Percentiles rank a stretch among this genome's conserved stretches.
phyloP scores from a whole-genome alignment of 2,797 vertebrate genomes.

The Pogonophryne albipinna region DNA sequence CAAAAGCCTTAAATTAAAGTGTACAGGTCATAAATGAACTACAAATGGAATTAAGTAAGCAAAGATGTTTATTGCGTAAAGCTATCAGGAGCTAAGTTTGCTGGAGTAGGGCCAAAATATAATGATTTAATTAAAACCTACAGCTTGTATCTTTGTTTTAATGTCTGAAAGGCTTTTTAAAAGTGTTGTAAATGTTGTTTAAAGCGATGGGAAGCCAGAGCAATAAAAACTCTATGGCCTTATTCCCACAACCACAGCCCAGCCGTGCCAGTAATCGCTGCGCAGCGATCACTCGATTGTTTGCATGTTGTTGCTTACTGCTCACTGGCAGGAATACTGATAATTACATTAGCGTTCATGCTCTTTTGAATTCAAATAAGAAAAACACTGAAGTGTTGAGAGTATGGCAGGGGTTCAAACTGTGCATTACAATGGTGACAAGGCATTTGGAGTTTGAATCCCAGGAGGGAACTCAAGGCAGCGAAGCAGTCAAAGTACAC shows the following conservation, averaged over 20 bases:
- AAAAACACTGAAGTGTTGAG: constrained; percentile 10
- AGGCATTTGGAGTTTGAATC: constrained; percentile 44
- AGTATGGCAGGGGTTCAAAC: constrained; percentile 29
- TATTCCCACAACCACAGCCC: constrained; percentile 66
- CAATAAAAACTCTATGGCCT: constrained; percentile 69
- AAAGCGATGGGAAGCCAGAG: constrained; percentile 65
- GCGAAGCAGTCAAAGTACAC: constrained; percentile 36
- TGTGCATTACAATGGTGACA: constrained; percentile 6
- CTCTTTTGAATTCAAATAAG: constrained; percentile 21
- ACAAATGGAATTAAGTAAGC: constrained; percentile 69
- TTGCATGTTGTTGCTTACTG: constrained; percentile 41
- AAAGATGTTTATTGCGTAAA: constrained; percentile 65
- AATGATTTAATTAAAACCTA: constrained; percentile 72
- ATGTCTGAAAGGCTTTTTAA: constrained; percentile 65
- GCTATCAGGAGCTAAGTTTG: constrained; percentile 54
- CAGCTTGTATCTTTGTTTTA: constrained; percentile 69
- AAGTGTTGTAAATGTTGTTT: constrained; percentile 72
- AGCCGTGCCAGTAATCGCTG: constrained; percentile 57
- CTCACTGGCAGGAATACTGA: constrained; percentile 36
- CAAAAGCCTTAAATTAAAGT: constrained; percentile 68
- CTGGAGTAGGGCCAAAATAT: constrained; percentile 61
- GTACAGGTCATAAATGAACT: constrained; percentile 64
- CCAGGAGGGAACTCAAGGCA: constrained; percentile 39
- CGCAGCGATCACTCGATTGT: constrained; percentile 13
- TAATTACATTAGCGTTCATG: constrained; percentile 30